Base-by-base conservation (phyloP, 92 coral and sea anemone genomes). In the Parazoanthus darwini region DNA sequence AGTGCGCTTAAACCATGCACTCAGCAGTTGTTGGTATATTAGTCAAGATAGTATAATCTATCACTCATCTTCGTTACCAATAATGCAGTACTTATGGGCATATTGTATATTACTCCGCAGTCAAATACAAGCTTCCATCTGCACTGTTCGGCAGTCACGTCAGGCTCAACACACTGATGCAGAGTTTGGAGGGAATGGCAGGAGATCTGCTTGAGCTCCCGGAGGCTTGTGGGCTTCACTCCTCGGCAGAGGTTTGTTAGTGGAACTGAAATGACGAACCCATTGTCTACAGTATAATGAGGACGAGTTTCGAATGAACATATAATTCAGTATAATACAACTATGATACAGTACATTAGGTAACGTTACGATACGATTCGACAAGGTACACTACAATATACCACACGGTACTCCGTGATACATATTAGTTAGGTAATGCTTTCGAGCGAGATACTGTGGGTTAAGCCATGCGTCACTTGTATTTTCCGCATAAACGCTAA, bases 151-250 rank as follows among this genome's bases (percentile, higher is more conserved):
- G 94, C 75, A 94, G 98, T 85, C 91, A 94, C 80, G 97, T 94
- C 5, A 92, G 91, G 54, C 89, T 96, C 6, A 93, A 92, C 79
- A 92, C 87, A 10, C 80, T 97, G 68, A 92, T 96, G 77, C 86
- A 97, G 14, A 93, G 97, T 26, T 78, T 97, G 86, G 99, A 97
- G 81, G 89, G 96, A 44, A 38, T 95, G 85, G 79, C 97, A 15
- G 96, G 95, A 35, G 98, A 97, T 78, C 81, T 89, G 9, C 90
- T 97, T 16, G 99, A 95, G 78, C 90, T 94, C 70, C 99, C 99
- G 23, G 99, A 97, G 90, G 99, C 99, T 0, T 94, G 99, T 78
- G 96, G 99, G 26, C 90, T 97, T 63, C 98, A 97, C 81, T 91
- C 97, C 43, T 95, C 98, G 22, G 91, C 94, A 54, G 99, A 97